Evolutionary conservation across 2,797 vertebrate genomes (phyloP), one percentile per base, ranked within the genome.

Genomic region (Microhierax caerulescens): DNA sequence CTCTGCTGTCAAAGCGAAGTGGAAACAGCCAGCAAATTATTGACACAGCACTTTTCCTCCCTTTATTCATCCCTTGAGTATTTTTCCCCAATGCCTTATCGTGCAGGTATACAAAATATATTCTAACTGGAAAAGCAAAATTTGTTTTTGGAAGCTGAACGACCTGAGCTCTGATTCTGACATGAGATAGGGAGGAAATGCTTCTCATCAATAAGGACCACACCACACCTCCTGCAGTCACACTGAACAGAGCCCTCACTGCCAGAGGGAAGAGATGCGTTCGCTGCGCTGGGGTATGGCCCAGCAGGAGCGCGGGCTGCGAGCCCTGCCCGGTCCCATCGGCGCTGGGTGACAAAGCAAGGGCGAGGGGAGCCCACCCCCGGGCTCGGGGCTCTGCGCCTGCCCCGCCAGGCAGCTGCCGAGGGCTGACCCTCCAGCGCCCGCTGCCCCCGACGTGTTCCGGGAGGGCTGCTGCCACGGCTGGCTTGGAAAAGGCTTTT

Each of bases 1-100:
- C 81, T 89, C 77, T 92, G 89, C 94, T 88, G 93, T 19, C 91
- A 70, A 10, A 89, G 89, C 87, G 53, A 28, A 56, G 79, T 34
- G 59, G 91, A 23, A 80, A 4, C 77, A 59, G 84, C 50, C 84
- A 91, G 74, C 70, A 56, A 47, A 68, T 53, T 30, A 57, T 18
- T 72, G 76, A 63, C 88, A 27, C 88, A 21, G 92, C 86, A 22
- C 59, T 86, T 47, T 7, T 18, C 75, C 69, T 56, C 15, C 65
- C 73, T 73, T 75, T 47, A 6, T 60, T 70, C 75, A 10, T n/a
- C 72, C 69, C 69, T 17, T 18, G 27, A 69, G 77, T 45, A 4
- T 45, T 73, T n/a, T 45, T 23, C 59, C 69, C 27, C 7, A 28
- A 7, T 36, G 59, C 15, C 60, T 79, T 74, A 48, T 9, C 43